Evolutionary conservation across 2,113 vertebrate species (phyloP), one percentile per base, ranked within the genome.

Genomic region (Verasper variegatus): DNA sequence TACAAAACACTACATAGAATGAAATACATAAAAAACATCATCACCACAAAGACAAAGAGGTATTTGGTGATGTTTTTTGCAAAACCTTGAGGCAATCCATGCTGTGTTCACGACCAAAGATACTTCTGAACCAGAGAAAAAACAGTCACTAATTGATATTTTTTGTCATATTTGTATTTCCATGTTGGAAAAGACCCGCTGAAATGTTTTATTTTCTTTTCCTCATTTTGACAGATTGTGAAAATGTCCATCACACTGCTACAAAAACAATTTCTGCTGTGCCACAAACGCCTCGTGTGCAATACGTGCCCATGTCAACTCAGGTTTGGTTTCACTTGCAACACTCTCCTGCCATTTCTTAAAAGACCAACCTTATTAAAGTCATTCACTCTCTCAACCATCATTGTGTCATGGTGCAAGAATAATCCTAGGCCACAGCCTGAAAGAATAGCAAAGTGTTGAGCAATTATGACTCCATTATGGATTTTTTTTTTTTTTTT

Each of bases 401-500:
- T 47, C 45, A 67, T 23, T 77, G 14, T 78, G 55, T 66, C 74
- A 63, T 26, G 70, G 24, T 31, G 61, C 20, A 76, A 69, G 5
- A 68, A 68, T 78, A 77, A 71, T 65, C 49, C 60, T 24, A 18
- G 47, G 37, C 2, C 31, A 52, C 63, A 61, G 51, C 45, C 56
- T 75, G 60, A 67, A 79, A 77, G 17, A 86, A 74, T 18, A 3
- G 45, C 54, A 73, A 68, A 64, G 68, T 80, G 70, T 57, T 55
- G 62, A 77, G 76, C 76, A 80, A 86, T 86, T 87, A 76, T 75
- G 13, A 76, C 17, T 35, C 77, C 58, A 78, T 89, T 89, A 86
- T 59, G 26, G 1, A 31, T 5, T 66, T 78, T 70, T 52, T 11
- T 8, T 71, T 78, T 70, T 52, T 11, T 8, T 71, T 81, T 71